Base-by-base conservation (phyloP, 2,113 vertebrate genomes). In the Phalacrocorax brasilianus region DNA sequence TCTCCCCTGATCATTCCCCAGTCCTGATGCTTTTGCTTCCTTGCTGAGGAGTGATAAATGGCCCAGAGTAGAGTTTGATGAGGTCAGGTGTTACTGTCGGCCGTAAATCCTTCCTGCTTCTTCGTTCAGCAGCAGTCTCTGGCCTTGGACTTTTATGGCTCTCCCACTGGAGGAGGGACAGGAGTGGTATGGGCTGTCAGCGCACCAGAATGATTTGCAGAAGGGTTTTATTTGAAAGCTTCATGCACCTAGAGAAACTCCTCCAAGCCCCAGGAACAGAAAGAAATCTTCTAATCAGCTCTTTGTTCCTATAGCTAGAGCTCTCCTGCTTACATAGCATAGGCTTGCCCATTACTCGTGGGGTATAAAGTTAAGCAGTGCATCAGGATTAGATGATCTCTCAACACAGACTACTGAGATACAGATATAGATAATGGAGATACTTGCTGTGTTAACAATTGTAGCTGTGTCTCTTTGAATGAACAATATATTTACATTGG, bases 71-170 rank as follows among this genome's bases (percentile, higher is more conserved):
- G 78, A 88, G 65, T 96, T 96, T 96, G 85, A 96, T 96, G 93
- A 96, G 96, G 92, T 96, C 91, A 86, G 70, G 75, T 86, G 92
- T 86, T 93, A 63, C 90, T 86, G 85, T 88, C 1, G 1, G 68
- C 82, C 1, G 12, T 93, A 97, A 97, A 97, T 96, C 93, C 88
- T 94, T 90, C 88, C 90, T 94, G 68, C 72, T 96, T 95, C 63
- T 88, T 88, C 82, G 88, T 80, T 96, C 82, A 91, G 72, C 74
- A 88, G 42, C 78, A 77, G 26, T 47, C 30, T 80, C 76, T 81
- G 85, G 96, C 95, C 95, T 96, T 96, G 95, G 90, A 88, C 75
- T 84, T 91, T 88, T 94, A 93, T 47, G 72, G 55, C 49, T 73
- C 47, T 62, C 83, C 52, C 75, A 84, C 67, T 22, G 65, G 85